These are phyloP conservation scores for Abrostola triplasia DNA, from an alignment of 2,888 invertebrate genomes.

Conservation along the genomic window DNA sequence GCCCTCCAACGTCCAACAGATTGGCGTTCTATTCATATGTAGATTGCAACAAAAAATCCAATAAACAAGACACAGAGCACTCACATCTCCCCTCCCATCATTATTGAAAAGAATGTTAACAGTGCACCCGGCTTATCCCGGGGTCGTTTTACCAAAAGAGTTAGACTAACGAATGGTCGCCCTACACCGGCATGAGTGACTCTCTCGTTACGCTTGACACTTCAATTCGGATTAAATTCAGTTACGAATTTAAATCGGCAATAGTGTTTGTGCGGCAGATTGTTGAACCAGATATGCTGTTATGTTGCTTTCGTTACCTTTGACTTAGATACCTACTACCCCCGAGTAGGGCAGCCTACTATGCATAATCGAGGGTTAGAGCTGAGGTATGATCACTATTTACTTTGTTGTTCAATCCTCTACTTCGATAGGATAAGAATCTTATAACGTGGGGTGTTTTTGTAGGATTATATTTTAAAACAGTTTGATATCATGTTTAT, in stretches of 20 bases:
- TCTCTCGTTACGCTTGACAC: constrained; percentile 84
- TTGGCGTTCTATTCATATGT: constrained; percentile 87
- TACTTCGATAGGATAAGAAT: too few relatives aligned
- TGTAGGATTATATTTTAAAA: too few relatives aligned
- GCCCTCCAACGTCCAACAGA: constrained; percentile 78
- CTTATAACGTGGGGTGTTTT: too few relatives aligned
- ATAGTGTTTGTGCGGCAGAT: constrained; percentile 50
- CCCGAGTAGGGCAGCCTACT: not conserved
- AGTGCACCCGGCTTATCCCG: constrained; percentile 83
- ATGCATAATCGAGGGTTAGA: not conserved
- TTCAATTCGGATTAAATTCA: constrained; percentile 83
- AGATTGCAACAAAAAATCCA: constrained; percentile 88
- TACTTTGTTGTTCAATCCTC: not conserved
- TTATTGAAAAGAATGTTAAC: constrained; percentile 88
- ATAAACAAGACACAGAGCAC: constrained; percentile 86
- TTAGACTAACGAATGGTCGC: constrained; percentile 86
- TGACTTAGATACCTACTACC: constrained; percentile 40
- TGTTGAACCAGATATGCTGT: constrained; percentile 48
- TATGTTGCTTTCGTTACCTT: constrained; percentile 46
- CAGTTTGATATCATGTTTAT: too few relatives aligned
- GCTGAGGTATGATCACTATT: not conserved
- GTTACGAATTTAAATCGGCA: constrained; percentile 71
- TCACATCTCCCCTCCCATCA: constrained; percentile 82
- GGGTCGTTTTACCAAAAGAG: constrained; percentile 88
- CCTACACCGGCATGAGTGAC: constrained; percentile 68